Evolutionary conservation across 1,140 invertebrate species (phyloP).

Genomic region (Latrodectus geometricus): DNA sequence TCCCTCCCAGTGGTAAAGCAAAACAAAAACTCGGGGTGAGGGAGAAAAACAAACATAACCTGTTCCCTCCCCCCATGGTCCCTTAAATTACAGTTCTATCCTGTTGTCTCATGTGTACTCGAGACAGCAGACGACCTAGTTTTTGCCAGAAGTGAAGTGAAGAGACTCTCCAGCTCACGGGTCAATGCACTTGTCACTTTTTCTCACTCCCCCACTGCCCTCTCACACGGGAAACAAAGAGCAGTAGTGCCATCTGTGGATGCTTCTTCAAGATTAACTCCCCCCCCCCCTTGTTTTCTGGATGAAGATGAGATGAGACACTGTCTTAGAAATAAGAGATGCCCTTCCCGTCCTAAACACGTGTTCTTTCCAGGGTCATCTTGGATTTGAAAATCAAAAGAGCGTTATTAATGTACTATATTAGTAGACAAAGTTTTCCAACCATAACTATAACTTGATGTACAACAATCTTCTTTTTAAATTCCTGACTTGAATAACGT

Average conservation of each 20-base stretch:
- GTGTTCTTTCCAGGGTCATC: too few relatives aligned
- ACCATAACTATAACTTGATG: too few relatives aligned
- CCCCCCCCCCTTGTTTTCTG: not conserved
- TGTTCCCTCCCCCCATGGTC: slow-evolving; percentile 2
- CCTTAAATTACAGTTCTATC: not conserved
- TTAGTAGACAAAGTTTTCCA: too few relatives aligned
- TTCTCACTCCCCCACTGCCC: slow-evolving; percentile 18
- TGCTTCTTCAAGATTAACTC: not conserved
- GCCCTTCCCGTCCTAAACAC: too few relatives aligned
- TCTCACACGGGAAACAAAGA: slow-evolving; percentile 21
- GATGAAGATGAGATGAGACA: too few relatives aligned
- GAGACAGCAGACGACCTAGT: slow-evolving; percentile 18
- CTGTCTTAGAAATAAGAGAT: too few relatives aligned
- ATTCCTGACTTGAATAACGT: too few relatives aligned
- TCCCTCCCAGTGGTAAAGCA: not conserved
- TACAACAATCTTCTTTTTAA: too few relatives aligned
- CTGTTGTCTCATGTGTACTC: not conserved
- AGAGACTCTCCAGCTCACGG: not conserved
- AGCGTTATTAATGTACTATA: too few relatives aligned
- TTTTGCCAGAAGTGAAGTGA: not conserved
- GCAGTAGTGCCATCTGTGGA: not conserved
- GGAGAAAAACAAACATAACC: slow-evolving; percentile 31
- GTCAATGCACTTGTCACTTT: slow-evolving; percentile 49
- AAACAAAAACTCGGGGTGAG: not conserved
- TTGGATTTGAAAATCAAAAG: too few relatives aligned